phyloP scores from a whole-genome alignment of 2,113 vertebrate species.

The Oreocharis arfaki region DNA sequence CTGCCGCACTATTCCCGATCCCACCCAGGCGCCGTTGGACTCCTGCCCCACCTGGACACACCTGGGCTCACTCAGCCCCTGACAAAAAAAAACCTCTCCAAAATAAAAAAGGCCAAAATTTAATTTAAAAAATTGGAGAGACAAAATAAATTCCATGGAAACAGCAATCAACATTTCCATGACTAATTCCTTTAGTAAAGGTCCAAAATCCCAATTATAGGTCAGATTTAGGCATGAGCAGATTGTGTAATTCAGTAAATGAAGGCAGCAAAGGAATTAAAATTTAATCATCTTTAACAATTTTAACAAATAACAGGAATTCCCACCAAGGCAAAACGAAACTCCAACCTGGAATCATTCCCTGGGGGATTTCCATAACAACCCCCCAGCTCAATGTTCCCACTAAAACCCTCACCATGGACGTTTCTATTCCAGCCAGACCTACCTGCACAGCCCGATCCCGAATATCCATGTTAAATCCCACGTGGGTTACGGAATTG shows the following conservation, averaged over 20 bases:
- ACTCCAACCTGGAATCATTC: background rate
- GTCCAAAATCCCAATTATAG: background rate
- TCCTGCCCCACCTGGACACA: too few species aligned
- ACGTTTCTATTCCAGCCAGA: background rate
- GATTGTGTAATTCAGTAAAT: background rate
- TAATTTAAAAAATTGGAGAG: background rate
- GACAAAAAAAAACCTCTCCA: too few species aligned
- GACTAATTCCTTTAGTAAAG: background rate
- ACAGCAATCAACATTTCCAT: background rate
- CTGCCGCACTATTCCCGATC: too few species aligned
- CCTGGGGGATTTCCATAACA: background rate
- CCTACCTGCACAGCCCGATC: background rate
- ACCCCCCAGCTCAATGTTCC: background rate
- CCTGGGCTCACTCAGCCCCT: too few species aligned
- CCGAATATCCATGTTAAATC: background rate
- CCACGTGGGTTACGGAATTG: background rate
- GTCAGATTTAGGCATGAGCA: background rate
- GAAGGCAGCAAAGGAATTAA: background rate
- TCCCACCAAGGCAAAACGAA: rapidly evolving
- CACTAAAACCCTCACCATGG: background rate
- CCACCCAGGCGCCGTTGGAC: too few species aligned
- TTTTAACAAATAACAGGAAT: background rate
- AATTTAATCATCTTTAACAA: background rate
- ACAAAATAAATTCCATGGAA: background rate
- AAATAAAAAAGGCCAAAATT: background rate